phyloP scores from a whole-genome alignment of 1,140 invertebrate species.

The Drosophila mojavensis region DNA sequence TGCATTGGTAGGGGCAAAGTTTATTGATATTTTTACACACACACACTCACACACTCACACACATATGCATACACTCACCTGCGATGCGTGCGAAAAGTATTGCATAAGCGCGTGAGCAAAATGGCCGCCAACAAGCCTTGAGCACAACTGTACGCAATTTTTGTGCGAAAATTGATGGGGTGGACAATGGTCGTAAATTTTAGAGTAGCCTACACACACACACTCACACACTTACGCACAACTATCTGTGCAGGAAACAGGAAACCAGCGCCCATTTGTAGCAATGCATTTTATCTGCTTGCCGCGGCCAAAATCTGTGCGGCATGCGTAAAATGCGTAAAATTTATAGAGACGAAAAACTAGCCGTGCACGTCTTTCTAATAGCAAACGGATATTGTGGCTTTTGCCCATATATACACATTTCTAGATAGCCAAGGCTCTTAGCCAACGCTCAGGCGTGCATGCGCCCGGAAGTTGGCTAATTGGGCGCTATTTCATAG shows the following conservation, averaged over 20 bases:
- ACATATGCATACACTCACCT: background rate
- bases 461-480: conserved; percentile 53
- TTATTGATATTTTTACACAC: conserved; percentile 75
- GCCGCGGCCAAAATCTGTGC: conserved; percentile 44
- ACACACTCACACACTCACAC: conserved; percentile 2
- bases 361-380: conserved; percentile 39
- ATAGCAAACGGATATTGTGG: conserved; percentile 80
- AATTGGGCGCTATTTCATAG: conserved; percentile 55
- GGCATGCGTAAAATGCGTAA: conserved; percentile 60
- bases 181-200: conserved; percentile 63
- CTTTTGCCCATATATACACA: conserved; percentile 59
- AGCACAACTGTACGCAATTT: conserved; percentile 71
- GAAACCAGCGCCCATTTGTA: conserved; percentile 78
- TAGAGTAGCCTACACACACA: background rate
- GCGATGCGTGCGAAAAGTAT: conserved; percentile 34
- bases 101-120: conserved; percentile 41
- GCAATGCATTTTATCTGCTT: conserved; percentile 58
- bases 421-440: conserved; percentile 36
- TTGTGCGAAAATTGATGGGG: conserved; percentile 70
- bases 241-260: conserved; percentile 65
- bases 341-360: conserved; percentile 61
- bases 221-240: conserved; percentile 11
- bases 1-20: conserved; percentile 18
- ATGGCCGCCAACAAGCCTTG: conserved; percentile 28
- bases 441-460: background rate